These are phyloP conservation scores for Apocrypta bakeri DNA, from an alignment of 1,140 invertebrate genomes.

Conservation along the genomic window DNA sequence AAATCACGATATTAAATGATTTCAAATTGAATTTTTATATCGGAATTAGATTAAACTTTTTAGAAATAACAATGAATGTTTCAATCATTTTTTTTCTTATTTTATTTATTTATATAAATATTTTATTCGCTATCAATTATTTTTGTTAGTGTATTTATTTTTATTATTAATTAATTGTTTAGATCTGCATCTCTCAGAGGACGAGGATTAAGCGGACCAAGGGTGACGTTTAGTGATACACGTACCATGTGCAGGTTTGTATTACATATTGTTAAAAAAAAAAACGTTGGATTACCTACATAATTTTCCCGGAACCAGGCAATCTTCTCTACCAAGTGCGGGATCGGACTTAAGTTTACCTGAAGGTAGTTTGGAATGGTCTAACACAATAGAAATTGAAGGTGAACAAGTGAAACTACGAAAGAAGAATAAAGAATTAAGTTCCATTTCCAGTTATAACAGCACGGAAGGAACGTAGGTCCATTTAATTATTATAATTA, in stretches of 20 bases:
- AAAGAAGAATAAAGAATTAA: constrained; percentile 73
- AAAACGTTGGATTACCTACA: neutral
- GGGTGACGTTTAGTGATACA: constrained; percentile 79
- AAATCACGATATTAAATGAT: too few species aligned
- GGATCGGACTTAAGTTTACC: constrained; percentile 81
- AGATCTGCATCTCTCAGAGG: constrained; percentile 84
- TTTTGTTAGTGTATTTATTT: too few species aligned
- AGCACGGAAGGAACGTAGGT: constrained; percentile 72
- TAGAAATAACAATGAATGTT: too few species aligned
- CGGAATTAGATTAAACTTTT: too few species aligned
- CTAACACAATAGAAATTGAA: constrained; percentile 78
- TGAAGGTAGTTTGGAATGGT: constrained; percentile 78
- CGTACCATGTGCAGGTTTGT: constrained; percentile 75
- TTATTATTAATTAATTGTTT: constrained; percentile 4
- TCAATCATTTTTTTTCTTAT: too few species aligned
- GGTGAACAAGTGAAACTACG: constrained; percentile 79
- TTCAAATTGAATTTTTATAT: too few species aligned
- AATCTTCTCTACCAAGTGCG: constrained; percentile 82
- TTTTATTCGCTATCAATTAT: too few species aligned
- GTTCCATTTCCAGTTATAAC: constrained; percentile 71
- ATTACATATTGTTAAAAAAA: constrained; percentile 26
- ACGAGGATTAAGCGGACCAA: constrained; percentile 73
- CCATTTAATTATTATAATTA: constrained; percentile 23
- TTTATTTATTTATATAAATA: too few species aligned
- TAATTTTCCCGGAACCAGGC: constrained; percentile 64